Evolutionary conservation across 1,140 invertebrate genomes (phyloP).

Genomic region (Teleogryllus occipitalis): DNA sequence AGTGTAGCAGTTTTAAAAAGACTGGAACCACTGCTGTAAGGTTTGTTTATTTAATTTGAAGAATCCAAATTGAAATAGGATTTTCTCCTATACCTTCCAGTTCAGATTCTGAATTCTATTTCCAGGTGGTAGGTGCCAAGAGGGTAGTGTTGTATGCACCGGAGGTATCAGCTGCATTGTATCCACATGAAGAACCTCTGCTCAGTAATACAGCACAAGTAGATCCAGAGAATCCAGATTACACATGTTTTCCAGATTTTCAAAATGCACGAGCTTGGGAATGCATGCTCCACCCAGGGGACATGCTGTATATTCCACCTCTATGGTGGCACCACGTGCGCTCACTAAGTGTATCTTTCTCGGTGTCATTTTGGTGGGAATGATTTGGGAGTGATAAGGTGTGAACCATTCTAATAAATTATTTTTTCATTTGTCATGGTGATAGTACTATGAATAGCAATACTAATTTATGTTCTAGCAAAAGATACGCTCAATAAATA

Average conservation of each 20-base stretch:
- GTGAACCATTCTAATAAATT: no score
- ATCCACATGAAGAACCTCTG: conserved; percentile 70
- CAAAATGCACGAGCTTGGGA: conserved; percentile 54
- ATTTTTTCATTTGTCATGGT: no score
- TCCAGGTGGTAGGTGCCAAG: conserved; percentile 76
- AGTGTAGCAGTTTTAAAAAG: no score
- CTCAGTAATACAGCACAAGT: conserved; percentile 76
- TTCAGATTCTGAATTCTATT: conserved; percentile 15
- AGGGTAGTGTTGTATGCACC: conserved; percentile 72
- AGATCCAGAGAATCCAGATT: conserved; percentile 73
- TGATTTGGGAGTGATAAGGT: conserved; percentile 26
- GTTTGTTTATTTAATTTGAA: neutral
- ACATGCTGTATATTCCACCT: conserved; percentile 86
- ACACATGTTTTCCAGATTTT: conserved; percentile 62
- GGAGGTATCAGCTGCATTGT: conserved; percentile 58
- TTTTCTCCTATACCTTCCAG: neutral
- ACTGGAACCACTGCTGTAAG: neutral
- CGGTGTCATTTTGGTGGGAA: conserved; percentile 88
- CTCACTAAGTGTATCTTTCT: conserved; percentile 70
- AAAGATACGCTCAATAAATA: no score
- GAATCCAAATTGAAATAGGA: neutral
- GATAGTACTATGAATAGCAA: no score
- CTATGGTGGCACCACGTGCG: conserved; percentile 94
- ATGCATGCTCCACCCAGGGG: conserved; percentile 67
- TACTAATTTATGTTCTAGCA: no score